phyloP scores from a whole-genome alignment of 1,140 invertebrate genomes.

The Papilio xuthus region DNA sequence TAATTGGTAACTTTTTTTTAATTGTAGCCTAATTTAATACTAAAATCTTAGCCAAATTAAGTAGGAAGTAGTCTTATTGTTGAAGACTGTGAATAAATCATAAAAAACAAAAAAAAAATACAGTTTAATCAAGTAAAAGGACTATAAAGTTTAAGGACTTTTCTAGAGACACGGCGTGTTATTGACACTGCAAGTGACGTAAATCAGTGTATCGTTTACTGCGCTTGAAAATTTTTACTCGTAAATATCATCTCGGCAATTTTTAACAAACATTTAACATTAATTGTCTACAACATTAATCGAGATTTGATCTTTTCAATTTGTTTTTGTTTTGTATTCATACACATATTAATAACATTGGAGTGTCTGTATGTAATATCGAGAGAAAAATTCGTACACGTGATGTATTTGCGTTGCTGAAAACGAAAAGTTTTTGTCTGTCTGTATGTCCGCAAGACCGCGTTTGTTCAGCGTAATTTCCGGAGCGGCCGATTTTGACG shows the following conservation, averaged over 20 bases:
- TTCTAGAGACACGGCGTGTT: background rate
- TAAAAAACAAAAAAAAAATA: background rate
- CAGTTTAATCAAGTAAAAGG: background rate
- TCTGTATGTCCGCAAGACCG: too few relatives aligned
- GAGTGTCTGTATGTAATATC: too few relatives aligned
- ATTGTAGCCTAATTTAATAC: background rate
- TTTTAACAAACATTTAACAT: background rate
- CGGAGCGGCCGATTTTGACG: too few relatives aligned
- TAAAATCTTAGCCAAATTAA: background rate
- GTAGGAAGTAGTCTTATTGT: background rate
- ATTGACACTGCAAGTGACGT: background rate
- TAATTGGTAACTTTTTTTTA: too few relatives aligned
- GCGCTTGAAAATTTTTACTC: background rate
- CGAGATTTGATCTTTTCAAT: background rate
- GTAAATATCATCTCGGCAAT: constrained; percentile 11
- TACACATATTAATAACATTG: too few relatives aligned
- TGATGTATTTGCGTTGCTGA: too few relatives aligned
- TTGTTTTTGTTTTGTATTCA: background rate
- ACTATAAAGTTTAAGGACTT: constrained; percentile 19
- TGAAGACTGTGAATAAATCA: background rate
- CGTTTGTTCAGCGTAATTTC: too few relatives aligned
- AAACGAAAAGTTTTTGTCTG: too few relatives aligned
- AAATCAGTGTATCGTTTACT: background rate
- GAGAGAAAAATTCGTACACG: too few relatives aligned
- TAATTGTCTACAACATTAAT: background rate